Conservation (phyloP, 2,113 vertebrate genomes). For the Ia io region DNA sequence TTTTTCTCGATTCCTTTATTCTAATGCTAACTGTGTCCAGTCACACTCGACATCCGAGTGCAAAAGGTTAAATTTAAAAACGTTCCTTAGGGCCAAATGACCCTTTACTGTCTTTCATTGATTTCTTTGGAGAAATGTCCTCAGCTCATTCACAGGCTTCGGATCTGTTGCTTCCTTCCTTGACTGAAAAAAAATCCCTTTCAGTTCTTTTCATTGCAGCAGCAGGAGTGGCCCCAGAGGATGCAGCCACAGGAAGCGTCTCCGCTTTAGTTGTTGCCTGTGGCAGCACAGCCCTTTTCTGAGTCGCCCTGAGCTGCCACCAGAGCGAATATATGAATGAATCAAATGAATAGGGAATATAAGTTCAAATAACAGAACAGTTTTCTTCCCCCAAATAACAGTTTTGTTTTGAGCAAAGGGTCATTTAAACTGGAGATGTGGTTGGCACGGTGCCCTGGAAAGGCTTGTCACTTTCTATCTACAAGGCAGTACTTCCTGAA, state of each 20-base stretch:
- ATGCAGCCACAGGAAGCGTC: constrained; percentile 43
- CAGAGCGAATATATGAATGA: constrained; percentile 54
- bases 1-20: no score
- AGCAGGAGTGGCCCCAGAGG: constrained; percentile 52
- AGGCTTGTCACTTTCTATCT: constrained; percentile 1
- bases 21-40: no score
- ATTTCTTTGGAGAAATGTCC: constrained; percentile 57
- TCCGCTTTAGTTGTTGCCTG: constrained; percentile 28
- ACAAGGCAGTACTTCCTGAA: background rate
- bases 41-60: no score
- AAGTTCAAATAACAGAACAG: constrained; percentile 18
- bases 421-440: constrained; percentile 20
- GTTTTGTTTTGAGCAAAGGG: constrained; percentile 54
- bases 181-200: constrained; percentile 58
- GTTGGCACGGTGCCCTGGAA: background rate
- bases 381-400: constrained; percentile 9
- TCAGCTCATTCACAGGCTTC: constrained; percentile 54
- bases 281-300: constrained; percentile 15
- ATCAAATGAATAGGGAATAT: constrained; percentile 39
- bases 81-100: constrained; percentile 30
- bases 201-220: constrained; percentile 58
- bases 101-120: constrained; percentile 25
- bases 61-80: background rate
- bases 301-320: constrained; percentile 16
- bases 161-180: constrained; percentile 64